These are phyloP conservation scores for Drosophila differens DNA, from an alignment of 2,888 invertebrate species.

Conservation along the genomic window DNA sequence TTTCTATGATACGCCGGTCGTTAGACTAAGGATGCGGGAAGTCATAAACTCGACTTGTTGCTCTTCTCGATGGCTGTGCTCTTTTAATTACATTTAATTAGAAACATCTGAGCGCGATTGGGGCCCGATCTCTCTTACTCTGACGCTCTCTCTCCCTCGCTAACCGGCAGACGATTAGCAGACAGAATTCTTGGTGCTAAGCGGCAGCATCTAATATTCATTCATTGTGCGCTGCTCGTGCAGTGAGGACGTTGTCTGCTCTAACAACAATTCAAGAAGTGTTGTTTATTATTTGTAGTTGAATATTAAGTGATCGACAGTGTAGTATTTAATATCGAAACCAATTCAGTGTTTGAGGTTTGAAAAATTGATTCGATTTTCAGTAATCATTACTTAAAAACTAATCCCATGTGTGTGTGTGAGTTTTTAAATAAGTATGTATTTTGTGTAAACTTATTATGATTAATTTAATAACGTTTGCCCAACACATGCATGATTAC, in stretches of 20 bases:
- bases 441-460: constrained; percentile 1
- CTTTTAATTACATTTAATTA: constrained; percentile 65
- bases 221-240: constrained; percentile 61
- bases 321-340: constrained; percentile 4
- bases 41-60: constrained; percentile 20
- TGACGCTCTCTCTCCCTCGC: background rate
- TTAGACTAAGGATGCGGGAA: constrained; percentile 46
- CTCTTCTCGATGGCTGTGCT: constrained; percentile 35
- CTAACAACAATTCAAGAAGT: constrained; percentile 27
- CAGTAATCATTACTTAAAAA: constrained; percentile 11
- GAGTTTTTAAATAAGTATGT: constrained; percentile 8
- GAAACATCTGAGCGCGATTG: constrained; percentile 53
- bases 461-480: constrained; percentile 12
- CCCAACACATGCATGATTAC: background rate
- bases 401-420: background rate
- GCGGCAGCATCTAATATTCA: constrained; percentile 62
- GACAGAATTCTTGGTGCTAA: constrained; percentile 25
- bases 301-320: background rate
- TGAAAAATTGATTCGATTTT: background rate
- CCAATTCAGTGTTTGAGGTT: constrained; percentile 9
- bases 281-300: constrained; percentile 1
- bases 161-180: constrained; percentile 35
- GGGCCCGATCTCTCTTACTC: background rate
- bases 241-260: constrained; percentile 65
- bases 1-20: constrained; percentile 9